Evolutionary conservation across 2,113 vertebrate genomes (phyloP).

Genomic region (Archilochus colubris): DNA sequence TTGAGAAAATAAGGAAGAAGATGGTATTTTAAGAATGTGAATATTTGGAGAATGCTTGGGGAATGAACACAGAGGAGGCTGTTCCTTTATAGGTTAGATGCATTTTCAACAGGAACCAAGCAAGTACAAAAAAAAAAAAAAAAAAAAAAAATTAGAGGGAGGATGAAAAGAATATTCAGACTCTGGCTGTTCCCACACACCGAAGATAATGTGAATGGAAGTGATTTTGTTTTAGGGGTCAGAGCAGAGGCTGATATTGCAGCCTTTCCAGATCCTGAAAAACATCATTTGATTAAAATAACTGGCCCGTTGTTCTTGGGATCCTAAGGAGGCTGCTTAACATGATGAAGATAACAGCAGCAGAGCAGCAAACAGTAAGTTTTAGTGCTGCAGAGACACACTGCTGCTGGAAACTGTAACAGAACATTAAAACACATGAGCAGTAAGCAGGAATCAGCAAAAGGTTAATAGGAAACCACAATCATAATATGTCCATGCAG

Average conservation of each 20-base stretch:
- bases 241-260: constrained; percentile 67
- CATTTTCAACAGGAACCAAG: constrained; percentile 64
- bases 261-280: constrained; percentile 66
- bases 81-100: constrained; percentile 71
- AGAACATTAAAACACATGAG: not conserved
- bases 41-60: constrained; percentile 90
- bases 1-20: constrained; percentile 98
- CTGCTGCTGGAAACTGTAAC: constrained; percentile 40
- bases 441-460: constrained; percentile 38
- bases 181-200: constrained; percentile 81
- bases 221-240: constrained; percentile 70
- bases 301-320: constrained; percentile 39
- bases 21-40: constrained; percentile 91
- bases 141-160: not conserved
- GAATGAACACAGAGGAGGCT: constrained; percentile 79
- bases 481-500: not conserved
- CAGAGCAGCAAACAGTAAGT: not conserved
- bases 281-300: constrained; percentile 62
- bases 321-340: constrained; percentile 63
- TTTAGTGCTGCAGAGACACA: constrained; percentile 32
- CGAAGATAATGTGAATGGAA: constrained; percentile 76
- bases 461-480: not conserved
- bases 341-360: constrained; percentile 9
- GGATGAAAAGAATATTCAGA: constrained; percentile 67
- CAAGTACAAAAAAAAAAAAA: constrained; percentile 24